Evolutionary conservation across 2,888 invertebrate genomes (phyloP), one percentile per base, ranked within the genome.

Genomic region (Lepeophtheirus nordmannii): DNA sequence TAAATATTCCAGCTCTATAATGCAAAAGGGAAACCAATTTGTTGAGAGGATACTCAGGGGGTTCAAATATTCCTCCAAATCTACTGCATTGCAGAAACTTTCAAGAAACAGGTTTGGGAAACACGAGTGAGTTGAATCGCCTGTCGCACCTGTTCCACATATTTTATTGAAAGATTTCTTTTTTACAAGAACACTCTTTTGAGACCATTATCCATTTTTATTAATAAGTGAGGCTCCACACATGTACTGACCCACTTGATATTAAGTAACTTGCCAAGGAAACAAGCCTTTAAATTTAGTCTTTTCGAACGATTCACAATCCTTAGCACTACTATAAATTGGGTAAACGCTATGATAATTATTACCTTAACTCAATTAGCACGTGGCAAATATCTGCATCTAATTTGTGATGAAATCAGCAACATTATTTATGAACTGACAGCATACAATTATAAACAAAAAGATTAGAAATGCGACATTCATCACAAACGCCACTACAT

Each of bases 261-360:
- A 62, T 17, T 38, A 14, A 37, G 17, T n/a, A n/a, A 40, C 62
- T 62, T 39, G 38, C 62, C 62, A 62, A 40, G 62, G 62, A 39
- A 30, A 17, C 40, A 62, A 39, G 14, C 39, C 62, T 17, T 39
- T n/a, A 17, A 39, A 38, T 9, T 37, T 9, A 2, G 7, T 30
- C 30, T 30, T 30, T 7, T 5, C 30, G 30, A 30, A 5, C 2
- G 30, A 30, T 30, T 30, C 30, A 30, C 7, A 30, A 30, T 30
- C 30, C 7, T 30, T 30, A 2, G 7, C 30, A 30, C 30, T 30
- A 30, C 30, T 30, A 20, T 62, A 62, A 8, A 62, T 11, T 10
- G 62, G 62, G 20, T 20, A 7, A 30, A n/a, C n/a, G 17, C 3
- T n/a, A n/a, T n/a, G n/a, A n/a, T n/a, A n/a, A n/a, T n/a, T n/a